Evolutionary conservation across 2,888 invertebrate genomes (phyloP).

Genomic region (Ephialtes manifestator): DNA sequence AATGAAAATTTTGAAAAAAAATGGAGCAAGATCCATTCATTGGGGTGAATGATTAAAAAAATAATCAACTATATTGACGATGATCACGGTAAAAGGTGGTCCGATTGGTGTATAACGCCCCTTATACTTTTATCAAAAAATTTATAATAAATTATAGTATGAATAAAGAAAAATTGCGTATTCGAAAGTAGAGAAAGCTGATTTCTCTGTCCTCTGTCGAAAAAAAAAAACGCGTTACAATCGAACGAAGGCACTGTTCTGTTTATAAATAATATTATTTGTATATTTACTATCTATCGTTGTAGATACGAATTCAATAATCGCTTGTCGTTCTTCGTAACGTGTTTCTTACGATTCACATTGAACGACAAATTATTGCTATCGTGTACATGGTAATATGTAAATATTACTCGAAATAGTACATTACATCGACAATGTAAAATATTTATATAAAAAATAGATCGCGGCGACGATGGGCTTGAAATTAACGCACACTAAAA

Average conservation of each 20-base stretch:
- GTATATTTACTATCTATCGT: conserved; percentile 43
- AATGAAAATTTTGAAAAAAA: too few relatives aligned
- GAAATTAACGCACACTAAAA: conserved; percentile 12
- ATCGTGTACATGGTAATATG: background rate
- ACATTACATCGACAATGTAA: conserved; percentile 19
- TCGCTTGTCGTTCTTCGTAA: conserved; percentile 28
- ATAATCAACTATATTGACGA: too few relatives aligned
- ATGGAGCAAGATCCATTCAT: too few relatives aligned
- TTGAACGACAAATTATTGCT: conserved; percentile 23
- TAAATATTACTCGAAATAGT: background rate
- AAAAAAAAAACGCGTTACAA: conserved; percentile 31
- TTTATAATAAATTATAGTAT: background rate
- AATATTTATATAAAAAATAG: conserved; percentile 30
- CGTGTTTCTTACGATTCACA: conserved; percentile 35
- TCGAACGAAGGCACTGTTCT: conserved; percentile 61
- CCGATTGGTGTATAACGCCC: too few relatives aligned
- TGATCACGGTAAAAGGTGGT: too few relatives aligned
- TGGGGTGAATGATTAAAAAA: too few relatives aligned
- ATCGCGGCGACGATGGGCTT: background rate
- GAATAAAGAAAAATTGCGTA: background rate
- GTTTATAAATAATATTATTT: conserved; percentile 28
- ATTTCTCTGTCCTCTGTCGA: background rate
- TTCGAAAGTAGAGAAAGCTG: background rate
- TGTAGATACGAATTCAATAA: conserved; percentile 43
- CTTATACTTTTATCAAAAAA: background rate